Base-by-base conservation (phyloP, 2,113 vertebrate species). In the Brachyhypopomus gauderio region DNA sequence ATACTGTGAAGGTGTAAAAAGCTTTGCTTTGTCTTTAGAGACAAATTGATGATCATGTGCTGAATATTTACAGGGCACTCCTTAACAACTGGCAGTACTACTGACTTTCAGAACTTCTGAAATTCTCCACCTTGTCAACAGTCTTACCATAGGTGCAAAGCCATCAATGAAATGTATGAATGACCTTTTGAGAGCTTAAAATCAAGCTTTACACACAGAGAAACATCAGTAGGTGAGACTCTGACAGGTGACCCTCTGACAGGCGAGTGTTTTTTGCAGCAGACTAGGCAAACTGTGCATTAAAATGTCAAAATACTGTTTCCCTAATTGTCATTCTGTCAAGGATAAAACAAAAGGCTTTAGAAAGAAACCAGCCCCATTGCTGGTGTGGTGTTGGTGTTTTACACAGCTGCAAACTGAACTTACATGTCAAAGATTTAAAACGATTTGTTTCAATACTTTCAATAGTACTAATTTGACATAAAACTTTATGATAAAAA, bases 61-160 rank as follows among this genome's bases (percentile, higher is more conserved):
- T 72, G 69, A 72, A 72, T 72, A 72, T 80, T 80, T 80, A 80
- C 58, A 52, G 78, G 69, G 17, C 59, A 72, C 72, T 80, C 69
- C 56, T 55, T 30, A 80, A 63, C 41, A 25, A 22, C 16, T 60
- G 38, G 6, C 36, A 11, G 52, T 64, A 70, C 36, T 72, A 23
- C 19, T 77, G 69, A 84, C 83, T 74, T 81, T 84, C 82, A 79
- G 30, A 84, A 81, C 34, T 78, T 73, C 63, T 63, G 22, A 16
- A 60, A 45, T 72, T 64, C 19, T 19, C 25, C 12, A 3, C 17
- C 70, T 67, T 75, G 45, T 5, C 38, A 16, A 69, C 59, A 45
- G 36, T 14, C 27, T 23, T 63, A 41, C 45, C 27, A 41, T 11
- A 77, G 17, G 23, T 76, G 59, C 9, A 60, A 83, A 78, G 14